phyloP scores from a whole-genome alignment of 2,113 vertebrate species.

The Pygathrix nemaeus region DNA sequence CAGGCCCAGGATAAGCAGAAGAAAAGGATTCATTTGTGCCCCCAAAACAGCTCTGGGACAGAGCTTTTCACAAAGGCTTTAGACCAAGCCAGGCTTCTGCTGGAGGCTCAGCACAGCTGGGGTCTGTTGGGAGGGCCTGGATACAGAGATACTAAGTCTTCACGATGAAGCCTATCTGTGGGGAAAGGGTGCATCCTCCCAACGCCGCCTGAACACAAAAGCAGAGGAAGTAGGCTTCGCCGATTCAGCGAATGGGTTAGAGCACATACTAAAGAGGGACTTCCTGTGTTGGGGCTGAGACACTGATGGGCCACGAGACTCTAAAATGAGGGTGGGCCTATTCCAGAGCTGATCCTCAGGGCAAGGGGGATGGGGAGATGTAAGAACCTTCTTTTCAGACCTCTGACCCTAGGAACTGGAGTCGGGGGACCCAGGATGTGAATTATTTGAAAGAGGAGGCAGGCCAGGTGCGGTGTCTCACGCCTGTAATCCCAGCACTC shows the following conservation, averaged over 20 bases:
- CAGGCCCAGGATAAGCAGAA: background rate
- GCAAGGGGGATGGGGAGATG: background rate
- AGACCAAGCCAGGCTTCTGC: background rate
- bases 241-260: background rate
- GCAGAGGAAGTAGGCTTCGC: background rate
- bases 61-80: background rate
- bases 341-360: background rate
- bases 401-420: background rate
- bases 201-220: rapidly evolving
- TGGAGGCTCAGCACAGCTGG: background rate
- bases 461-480: too few relatives aligned
- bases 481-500: too few relatives aligned
- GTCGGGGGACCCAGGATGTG: background rate
- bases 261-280: background rate
- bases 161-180: background rate
- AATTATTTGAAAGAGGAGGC: background rate
- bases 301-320: background rate
- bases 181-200: too few relatives aligned
- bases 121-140: background rate
- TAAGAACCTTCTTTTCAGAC: background rate
- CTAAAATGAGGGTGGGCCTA: background rate
- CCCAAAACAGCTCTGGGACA: background rate
- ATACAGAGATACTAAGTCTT: background rate
- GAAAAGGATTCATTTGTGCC: background rate
- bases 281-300: background rate